phyloP scores from a whole-genome alignment of 2,888 invertebrate species.

The Tuta absoluta region DNA sequence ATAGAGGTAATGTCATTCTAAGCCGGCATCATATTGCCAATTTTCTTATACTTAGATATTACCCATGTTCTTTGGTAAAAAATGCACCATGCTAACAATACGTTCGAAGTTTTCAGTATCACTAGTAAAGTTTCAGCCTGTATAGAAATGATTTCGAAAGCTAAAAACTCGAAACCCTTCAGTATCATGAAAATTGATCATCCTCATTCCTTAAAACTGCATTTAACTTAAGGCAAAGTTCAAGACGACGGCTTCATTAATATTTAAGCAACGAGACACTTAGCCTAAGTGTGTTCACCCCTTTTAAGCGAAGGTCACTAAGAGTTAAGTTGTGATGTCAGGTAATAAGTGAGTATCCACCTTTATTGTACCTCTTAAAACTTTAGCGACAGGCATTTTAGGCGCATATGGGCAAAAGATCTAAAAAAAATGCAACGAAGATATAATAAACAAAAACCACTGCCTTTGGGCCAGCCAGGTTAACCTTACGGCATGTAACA shows the following conservation, averaged over 20 bases:
- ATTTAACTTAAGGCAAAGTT: constrained; percentile 46
- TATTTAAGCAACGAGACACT: constrained; percentile 62
- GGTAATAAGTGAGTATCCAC: constrained; percentile 5
- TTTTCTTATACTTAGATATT: no score
- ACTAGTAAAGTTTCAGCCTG: no score
- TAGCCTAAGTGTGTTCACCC: constrained; percentile 75
- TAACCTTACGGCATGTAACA: no score
- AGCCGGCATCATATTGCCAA: no score
- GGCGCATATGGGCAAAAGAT: not conserved
- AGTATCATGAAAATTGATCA: constrained; percentile 13
- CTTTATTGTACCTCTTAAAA: not conserved
- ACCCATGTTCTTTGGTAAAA: no score
- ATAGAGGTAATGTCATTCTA: no score
- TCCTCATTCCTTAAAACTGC: constrained; percentile 25
- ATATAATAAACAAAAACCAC: no score
- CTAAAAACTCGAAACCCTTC: not conserved
- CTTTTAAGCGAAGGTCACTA: constrained; percentile 74
- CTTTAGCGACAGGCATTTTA: not conserved
- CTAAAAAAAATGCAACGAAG: no score
- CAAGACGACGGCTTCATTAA: constrained; percentile 54
- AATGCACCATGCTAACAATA: no score
- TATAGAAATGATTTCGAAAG: not conserved
- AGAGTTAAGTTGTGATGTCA: constrained; percentile 64
- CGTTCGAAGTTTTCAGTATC: no score
- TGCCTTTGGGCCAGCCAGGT: no score